Conservation (phyloP, 1,140 invertebrate genomes). For the Pararge aegeria region DNA sequence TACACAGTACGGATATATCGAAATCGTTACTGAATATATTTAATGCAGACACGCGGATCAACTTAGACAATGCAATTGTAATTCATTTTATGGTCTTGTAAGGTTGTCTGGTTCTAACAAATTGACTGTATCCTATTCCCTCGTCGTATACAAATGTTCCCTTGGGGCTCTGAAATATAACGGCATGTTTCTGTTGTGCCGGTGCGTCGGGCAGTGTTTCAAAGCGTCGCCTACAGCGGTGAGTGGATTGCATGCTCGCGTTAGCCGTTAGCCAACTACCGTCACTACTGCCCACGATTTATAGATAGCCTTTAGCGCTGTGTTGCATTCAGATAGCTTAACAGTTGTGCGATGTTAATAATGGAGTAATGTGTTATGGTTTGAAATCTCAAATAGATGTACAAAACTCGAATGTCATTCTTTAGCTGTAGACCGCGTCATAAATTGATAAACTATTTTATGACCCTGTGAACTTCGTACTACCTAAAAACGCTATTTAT, state of each 20-base stretch:
- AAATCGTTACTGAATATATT: no score
- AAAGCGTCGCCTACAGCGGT: slow-evolving; percentile 96
- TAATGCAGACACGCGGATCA: no score
- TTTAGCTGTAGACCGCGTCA: no score
- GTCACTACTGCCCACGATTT: slow-evolving; percentile 10
- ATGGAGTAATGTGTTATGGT: not conserved
- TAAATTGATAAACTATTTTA: no score
- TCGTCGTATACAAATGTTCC: slow-evolving; percentile 7
- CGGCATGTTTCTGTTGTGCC: slow-evolving; percentile 77
- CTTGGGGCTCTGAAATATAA: slow-evolving; percentile 49
- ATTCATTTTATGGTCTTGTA: not conserved
- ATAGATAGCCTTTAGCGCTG: slow-evolving; percentile 3
- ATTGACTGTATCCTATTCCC: slow-evolving; percentile 3
- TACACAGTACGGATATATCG: no score
- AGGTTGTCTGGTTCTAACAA: not conserved
- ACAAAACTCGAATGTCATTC: no score
- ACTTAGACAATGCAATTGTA: no score
- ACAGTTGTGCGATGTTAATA: not conserved
- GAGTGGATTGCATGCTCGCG: slow-evolving; percentile 82
- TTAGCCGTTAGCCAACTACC: slow-evolving; percentile 13
- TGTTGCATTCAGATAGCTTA: not conserved
- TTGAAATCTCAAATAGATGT: no score
- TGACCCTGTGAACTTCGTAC: no score
- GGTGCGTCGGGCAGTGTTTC: slow-evolving; percentile 88
- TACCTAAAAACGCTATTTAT: no score